Conservation (phyloP, 2,888 invertebrate genomes). For the Drosophila tripunctata region DNA sequence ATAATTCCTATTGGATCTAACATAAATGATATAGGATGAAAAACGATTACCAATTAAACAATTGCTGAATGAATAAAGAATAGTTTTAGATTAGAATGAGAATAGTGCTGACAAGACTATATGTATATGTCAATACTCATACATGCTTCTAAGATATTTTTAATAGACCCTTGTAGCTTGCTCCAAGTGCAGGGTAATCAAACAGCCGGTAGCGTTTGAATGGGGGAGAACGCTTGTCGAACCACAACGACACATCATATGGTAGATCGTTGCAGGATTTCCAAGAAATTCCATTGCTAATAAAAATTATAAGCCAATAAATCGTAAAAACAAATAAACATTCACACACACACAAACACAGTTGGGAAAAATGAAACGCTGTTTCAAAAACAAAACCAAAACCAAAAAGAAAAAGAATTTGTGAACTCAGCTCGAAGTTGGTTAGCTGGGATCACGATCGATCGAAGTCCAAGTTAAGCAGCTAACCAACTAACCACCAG, state of each 20-base stretch:
- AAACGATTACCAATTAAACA: too few species aligned
- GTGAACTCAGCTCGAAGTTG: conserved; percentile 23
- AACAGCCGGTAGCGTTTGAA: conserved; percentile 29
- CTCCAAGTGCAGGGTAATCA: conserved; percentile 3
- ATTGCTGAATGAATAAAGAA: too few species aligned
- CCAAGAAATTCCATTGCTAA: conserved; percentile 78
- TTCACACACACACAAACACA: conserved; percentile 17
- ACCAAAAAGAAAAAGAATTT: background rate
- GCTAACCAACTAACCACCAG: conserved; percentile 9
- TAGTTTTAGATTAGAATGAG: too few species aligned
- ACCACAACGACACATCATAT: conserved; percentile 44
- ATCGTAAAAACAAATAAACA: conserved; percentile 69
- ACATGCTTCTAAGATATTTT: too few species aligned
- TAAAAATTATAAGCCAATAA: conserved; percentile 80
- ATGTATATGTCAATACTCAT: too few species aligned
- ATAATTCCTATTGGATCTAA: too few species aligned
- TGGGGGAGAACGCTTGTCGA: background rate
- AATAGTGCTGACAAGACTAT: too few species aligned
- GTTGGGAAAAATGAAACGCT: conserved; percentile 60
- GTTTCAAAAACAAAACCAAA: conserved; percentile 44
- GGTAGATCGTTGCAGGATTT: conserved; percentile 58
- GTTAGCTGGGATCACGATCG: conserved; percentile 29
- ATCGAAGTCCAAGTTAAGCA: conserved; percentile 28
- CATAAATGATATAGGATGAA: too few species aligned
- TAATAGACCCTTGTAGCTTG: too few species aligned